These are phyloP conservation scores for Suricata suricatta DNA, from an alignment of 2,113 vertebrate species.

Conservation along the genomic window DNA sequence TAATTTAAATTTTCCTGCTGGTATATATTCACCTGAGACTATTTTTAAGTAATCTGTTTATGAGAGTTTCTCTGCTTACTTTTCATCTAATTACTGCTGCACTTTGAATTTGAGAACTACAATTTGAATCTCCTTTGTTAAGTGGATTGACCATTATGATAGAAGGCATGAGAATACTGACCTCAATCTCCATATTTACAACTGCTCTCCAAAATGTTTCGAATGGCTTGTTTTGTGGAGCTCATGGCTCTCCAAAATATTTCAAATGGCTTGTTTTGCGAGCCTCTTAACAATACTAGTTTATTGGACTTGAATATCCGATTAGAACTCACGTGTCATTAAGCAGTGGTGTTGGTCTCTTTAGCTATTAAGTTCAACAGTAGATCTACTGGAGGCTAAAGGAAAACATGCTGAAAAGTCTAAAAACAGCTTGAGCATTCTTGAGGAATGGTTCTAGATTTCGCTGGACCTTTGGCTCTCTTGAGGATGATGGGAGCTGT, in stretches of 20 bases:
- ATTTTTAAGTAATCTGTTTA: slow-evolving; percentile 65
- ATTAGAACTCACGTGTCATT: slow-evolving; percentile 31
- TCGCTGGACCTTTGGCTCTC: not conserved
- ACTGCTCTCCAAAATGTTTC: slow-evolving; percentile 55
- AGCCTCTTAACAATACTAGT: slow-evolving; percentile 33
- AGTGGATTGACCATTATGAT: not conserved
- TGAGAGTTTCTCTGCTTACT: slow-evolving; percentile 54
- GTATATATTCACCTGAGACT: slow-evolving; percentile 63
- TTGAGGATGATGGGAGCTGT: not conserved
- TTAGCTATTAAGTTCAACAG: not conserved
- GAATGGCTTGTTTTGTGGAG: slow-evolving; percentile 61
- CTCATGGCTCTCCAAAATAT: slow-evolving; percentile 50
- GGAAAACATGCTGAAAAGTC: not conserved
- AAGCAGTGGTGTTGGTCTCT: not conserved
- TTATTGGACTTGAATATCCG: slow-evolving; percentile 34
- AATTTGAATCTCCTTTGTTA: slow-evolving; percentile 53
- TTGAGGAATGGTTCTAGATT: not conserved
- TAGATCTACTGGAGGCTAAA: not conserved
- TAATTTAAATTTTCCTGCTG: slow-evolving; percentile 70
- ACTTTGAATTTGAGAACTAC: slow-evolving; percentile 15
- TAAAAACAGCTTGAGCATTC: not conserved
- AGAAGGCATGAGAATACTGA: not conserved
- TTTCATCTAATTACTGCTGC: slow-evolving; percentile 50
- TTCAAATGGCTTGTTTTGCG: slow-evolving; percentile 66
- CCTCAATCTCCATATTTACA: slow-evolving; percentile 57